Base-by-base conservation (phyloP, 2,113 vertebrate species). In the Leptosomus discolor region DNA sequence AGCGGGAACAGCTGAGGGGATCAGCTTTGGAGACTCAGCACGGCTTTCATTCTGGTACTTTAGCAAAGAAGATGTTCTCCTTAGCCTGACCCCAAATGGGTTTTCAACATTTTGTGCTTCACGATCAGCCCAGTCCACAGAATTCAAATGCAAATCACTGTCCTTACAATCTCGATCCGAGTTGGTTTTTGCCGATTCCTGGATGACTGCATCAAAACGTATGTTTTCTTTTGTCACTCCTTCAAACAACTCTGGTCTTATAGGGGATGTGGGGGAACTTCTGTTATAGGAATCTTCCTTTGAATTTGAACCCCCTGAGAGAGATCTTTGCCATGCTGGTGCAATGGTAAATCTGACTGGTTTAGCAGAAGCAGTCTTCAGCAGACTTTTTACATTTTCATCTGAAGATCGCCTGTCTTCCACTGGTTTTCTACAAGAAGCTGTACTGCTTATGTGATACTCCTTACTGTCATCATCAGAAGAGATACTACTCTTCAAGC, bases 81-180 rank as follows among this genome's bases (percentile, higher is more conserved):
- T 98, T 84, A 99, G 97, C 64, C 93, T 98, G n/a, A 99, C 95
- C 57, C 99, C 99, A 88, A 99, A 99, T 0, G 98, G 97, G 85
- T 88, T 99, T 96, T 98, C 98, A 19, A 78, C 69, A 69, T 89
- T 97, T 36, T 94, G 95, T 53, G 95, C 94, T 54, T 94, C 97
- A 8, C 74, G 46, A 16, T 93, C 57, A 80, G 50, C 27, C 71
- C 65, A 34, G 5, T 79, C 91, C 65, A 53, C 9, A n/a, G 76
- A 70, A n/a, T 22, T 51, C 60, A 91, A 68, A 83, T 32, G 50
- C 21, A 71, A 48, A 9, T 63, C 92, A 30, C 50, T 46, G n/a
- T 87, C 84, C 51, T 39, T 77, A 41, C 71, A 57, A 29, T 46
- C 36, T 67, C 3, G 22, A 75, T 86, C 85, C 12, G 56, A 61